phyloP scores from a whole-genome alignment of 2,113 vertebrate species.

The Chrysochloris asiatica region DNA sequence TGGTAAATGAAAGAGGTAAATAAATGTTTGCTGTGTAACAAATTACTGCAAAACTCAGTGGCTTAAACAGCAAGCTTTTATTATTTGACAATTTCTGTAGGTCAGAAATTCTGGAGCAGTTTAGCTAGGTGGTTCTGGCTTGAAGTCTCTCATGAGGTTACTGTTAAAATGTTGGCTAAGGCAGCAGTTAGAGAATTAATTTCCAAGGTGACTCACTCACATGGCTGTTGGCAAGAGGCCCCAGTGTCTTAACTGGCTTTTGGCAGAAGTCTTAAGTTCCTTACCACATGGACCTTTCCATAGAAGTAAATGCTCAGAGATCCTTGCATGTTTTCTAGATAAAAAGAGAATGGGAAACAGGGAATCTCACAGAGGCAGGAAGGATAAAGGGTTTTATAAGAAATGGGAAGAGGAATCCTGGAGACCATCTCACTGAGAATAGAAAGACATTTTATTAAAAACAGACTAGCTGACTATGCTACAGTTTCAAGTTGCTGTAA shows the following conservation, averaged over 20 bases:
- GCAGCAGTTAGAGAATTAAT: background rate
- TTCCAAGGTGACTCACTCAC: background rate
- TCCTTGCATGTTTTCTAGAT: background rate
- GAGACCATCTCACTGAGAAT: background rate
- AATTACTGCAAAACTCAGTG: too few relatives aligned
- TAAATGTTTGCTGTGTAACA: background rate
- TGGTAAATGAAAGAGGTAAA: too few relatives aligned
- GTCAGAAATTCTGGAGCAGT: too few relatives aligned
- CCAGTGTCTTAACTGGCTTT: background rate
- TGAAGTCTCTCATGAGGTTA: too few relatives aligned
- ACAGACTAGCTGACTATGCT: background rate
- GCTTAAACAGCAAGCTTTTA: constrained; percentile 1
- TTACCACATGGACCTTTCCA: background rate
- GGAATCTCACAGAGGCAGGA: background rate
- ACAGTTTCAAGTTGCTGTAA: constrained; percentile 32
- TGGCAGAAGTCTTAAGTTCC: background rate
- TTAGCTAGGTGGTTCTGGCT: too few relatives aligned
- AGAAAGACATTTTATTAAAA: background rate
- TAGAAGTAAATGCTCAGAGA: background rate
- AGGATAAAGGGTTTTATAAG: background rate
- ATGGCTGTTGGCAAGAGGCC: too few relatives aligned
- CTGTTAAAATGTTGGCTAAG: background rate
- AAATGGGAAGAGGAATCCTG: background rate
- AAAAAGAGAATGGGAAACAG: background rate
- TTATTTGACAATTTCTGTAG: background rate